Conservation (phyloP, 2,113 vertebrate species). For the Chamaea fasciata region DNA sequence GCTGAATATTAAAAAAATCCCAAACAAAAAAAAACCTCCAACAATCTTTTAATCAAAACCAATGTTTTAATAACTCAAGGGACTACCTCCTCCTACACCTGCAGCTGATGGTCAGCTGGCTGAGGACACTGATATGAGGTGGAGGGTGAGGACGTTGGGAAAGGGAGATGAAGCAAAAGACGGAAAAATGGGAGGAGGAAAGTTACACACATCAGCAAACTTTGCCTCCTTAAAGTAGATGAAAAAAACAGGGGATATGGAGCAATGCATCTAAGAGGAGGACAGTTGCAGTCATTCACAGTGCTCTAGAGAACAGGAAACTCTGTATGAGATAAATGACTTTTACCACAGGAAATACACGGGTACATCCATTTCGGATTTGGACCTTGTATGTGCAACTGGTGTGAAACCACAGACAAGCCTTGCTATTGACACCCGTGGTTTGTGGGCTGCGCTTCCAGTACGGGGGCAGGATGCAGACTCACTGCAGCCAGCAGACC, state of each 20-base stretch:
- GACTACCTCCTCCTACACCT: neutral
- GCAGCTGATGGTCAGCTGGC: neutral
- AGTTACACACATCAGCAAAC: neutral
- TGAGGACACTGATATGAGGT: neutral
- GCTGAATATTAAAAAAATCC: neutral
- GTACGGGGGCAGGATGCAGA: neutral
- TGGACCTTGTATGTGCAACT: neutral
- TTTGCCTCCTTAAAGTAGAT: neutral
- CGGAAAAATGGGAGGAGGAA: neutral
- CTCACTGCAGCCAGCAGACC: neutral
- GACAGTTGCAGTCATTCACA: neutral
- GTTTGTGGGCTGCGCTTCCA: slow-evolving; percentile 23
- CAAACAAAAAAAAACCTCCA: neutral
- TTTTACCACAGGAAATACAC: neutral
- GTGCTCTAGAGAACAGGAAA: neutral
- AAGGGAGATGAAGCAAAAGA: neutral
- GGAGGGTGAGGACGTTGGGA: neutral
- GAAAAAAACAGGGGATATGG: neutral
- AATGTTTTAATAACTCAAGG: neutral
- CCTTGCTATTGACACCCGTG: neutral
- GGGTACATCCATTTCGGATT: neutral
- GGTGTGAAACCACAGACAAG: slow-evolving; percentile 40
- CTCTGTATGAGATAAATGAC: neutral
- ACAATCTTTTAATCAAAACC: neutral
- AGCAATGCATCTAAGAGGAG: neutral